These are phyloP conservation scores for Temnothorax longispinosus DNA, from an alignment of 1,140 invertebrate genomes.

Conservation along the genomic window DNA sequence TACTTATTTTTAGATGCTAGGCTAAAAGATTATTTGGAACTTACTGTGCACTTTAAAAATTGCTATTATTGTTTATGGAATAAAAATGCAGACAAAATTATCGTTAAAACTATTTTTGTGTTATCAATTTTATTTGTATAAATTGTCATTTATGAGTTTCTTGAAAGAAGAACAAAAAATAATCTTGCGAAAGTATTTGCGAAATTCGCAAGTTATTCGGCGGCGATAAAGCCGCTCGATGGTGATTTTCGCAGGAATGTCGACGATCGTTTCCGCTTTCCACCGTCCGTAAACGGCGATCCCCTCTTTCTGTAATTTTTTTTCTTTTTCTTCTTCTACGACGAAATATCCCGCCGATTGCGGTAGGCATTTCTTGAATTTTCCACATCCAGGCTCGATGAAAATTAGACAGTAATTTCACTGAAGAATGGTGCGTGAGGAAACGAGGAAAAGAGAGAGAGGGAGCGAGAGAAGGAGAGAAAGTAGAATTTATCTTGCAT, in stretches of 20 bases:
- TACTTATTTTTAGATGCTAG: background rate
- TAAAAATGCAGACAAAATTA: background rate
- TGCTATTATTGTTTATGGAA: background rate
- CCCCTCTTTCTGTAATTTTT: background rate
- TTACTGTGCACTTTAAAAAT: background rate
- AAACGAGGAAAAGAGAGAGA: background rate
- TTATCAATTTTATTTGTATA: background rate
- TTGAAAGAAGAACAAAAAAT: background rate
- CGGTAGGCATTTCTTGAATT: constrained; percentile 47
- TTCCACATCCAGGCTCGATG: constrained; percentile 16
- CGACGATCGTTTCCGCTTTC: constrained; percentile 54
- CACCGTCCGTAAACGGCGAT: background rate
- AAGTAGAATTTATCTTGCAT: constrained; percentile 1
- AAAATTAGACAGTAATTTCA: constrained; percentile 57
- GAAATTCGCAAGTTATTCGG: constrained; percentile 34
- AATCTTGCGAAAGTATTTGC: constrained; percentile 24
- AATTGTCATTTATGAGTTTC: background rate
- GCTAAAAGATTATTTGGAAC: background rate
- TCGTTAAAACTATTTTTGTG: background rate
- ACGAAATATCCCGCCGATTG: constrained; percentile 45
- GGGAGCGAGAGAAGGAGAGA: background rate
- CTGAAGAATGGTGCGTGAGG: background rate
- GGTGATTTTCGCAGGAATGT: constrained; percentile 62
- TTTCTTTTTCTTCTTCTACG: background rate
- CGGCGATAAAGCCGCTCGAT: constrained; percentile 24